Conservation (phyloP, 1,140 invertebrate species). For the Aradophagus sp. region DNA sequence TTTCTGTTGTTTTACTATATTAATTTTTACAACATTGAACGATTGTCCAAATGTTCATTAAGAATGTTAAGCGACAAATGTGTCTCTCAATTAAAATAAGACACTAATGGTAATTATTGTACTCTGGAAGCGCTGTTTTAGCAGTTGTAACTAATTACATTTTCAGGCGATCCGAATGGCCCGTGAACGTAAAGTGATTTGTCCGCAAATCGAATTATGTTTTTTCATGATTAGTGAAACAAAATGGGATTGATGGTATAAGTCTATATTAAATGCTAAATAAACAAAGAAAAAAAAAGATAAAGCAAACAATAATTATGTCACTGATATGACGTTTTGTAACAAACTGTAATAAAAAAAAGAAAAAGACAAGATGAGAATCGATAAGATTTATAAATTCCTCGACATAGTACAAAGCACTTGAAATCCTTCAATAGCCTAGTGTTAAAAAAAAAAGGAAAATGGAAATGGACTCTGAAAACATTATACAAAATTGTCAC, state of each 20-base stretch:
- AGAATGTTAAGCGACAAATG: too few species aligned
- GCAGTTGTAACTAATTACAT: constrained; percentile 16
- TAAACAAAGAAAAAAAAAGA: too few species aligned
- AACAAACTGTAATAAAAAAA: constrained; percentile 49
- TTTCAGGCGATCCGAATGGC: constrained; percentile 10
- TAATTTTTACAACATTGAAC: too few species aligned
- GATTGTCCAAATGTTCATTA: too few species aligned
- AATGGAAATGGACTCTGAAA: too few species aligned
- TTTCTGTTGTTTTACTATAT: too few species aligned
- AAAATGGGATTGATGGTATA: too few species aligned
- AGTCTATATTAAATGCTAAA: too few species aligned
- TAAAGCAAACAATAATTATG: constrained; percentile 41
- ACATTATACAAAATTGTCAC: constrained; percentile 17
- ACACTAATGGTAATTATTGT: too few species aligned
- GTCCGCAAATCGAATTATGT: neutral
- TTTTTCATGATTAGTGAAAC: too few species aligned
- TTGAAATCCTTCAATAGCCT: constrained; percentile 70
- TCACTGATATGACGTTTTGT: constrained; percentile 52
- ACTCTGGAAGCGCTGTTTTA: constrained; percentile 6
- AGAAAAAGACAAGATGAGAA: constrained; percentile 16
- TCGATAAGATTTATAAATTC: constrained; percentile 70
- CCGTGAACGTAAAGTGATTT: neutral
- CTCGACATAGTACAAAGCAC: constrained; percentile 74
- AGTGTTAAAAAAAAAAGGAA: constrained; percentile 61
- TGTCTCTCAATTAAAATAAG: too few species aligned